These are phyloP conservation scores for Stenoptilia bipunctidactyla DNA, from an alignment of 2,888 invertebrate species.

Conservation along the genomic window DNA sequence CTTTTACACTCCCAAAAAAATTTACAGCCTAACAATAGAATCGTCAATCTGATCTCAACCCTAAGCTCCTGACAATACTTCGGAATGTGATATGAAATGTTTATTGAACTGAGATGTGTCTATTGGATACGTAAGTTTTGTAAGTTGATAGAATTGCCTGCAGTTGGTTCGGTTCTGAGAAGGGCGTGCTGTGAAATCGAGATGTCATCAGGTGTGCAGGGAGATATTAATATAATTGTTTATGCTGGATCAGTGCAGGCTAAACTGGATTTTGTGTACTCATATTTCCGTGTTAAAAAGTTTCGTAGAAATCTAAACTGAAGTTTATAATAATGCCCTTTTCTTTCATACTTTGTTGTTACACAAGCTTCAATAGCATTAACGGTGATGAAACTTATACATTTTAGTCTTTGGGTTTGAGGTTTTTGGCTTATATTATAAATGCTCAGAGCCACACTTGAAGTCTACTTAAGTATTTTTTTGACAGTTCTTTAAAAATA, in stretches of 20 bases:
- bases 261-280: too few relatives aligned
- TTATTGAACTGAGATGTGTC: conserved; percentile 4
- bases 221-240: conserved; percentile 32
- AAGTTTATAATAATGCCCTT: too few relatives aligned
- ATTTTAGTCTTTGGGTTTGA: too few relatives aligned
- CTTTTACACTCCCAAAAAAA: conserved; percentile 23
- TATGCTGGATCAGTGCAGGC: conserved; percentile 10
- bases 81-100: neutral
- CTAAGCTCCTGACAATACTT: conserved; percentile 4
- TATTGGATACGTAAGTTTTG: neutral
- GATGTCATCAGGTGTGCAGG: conserved; percentile 40
- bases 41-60: conserved; percentile 9
- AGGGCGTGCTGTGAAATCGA: conserved; percentile 40
- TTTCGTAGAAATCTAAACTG: too few relatives aligned
- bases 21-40: conserved; percentile 12
- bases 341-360: too few relatives aligned
- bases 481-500: too few relatives aligned
- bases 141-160: neutral
- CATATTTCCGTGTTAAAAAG: too few relatives aligned
- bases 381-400: too few relatives aligned
- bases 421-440: too few relatives aligned
- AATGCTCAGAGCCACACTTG: too few relatives aligned
- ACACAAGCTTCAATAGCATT: too few relatives aligned
- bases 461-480: too few relatives aligned
- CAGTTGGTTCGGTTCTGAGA: conserved; percentile 30